Percentiles rank a stretch among this genome's conserved stretches.
phyloP scores from a whole-genome alignment of 2,113 vertebrate genomes.

The Takifugu bimaculatus region DNA sequence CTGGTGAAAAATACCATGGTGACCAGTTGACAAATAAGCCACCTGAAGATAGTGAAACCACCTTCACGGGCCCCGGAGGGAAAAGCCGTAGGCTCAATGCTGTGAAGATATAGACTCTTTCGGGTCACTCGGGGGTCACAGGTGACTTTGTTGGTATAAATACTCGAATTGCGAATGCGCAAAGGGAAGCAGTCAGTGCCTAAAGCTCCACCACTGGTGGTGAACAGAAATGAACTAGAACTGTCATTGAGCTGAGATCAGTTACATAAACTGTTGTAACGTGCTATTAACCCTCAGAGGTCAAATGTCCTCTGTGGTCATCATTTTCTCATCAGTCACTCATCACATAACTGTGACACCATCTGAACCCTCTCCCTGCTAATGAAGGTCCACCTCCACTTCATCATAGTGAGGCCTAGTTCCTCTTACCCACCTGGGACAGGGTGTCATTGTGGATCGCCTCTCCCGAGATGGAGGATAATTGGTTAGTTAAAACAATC shows the following conservation, averaged over 20 bases:
- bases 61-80: too few relatives aligned
- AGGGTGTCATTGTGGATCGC: constrained; percentile 41
- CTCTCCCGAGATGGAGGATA: constrained; percentile 61
- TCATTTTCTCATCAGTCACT: neutral
- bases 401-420: constrained; percentile 71
- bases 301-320: neutral
- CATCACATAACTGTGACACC: neutral
- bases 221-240: neutral
- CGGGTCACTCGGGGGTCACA: too few relatives aligned
- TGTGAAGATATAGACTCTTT: too few relatives aligned
- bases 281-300: neutral
- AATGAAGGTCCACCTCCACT: constrained; percentile 40
- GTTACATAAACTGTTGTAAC: neutral
- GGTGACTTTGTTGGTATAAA: too few relatives aligned
- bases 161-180: too few relatives aligned
- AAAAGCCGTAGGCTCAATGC: too few relatives aligned
- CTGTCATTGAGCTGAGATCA: neutral
- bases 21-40: too few relatives aligned
- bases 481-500: constrained; percentile 71
- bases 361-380: constrained; percentile 1
- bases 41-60: too few relatives aligned
- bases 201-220: too few relatives aligned
- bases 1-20: too few relatives aligned
- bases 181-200: too few relatives aligned
- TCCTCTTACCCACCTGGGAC: constrained; percentile 56